Evolutionary conservation across 2,888 invertebrate genomes (phyloP), one percentile per base, ranked within the genome.

Genomic region (Meganola albula): DNA sequence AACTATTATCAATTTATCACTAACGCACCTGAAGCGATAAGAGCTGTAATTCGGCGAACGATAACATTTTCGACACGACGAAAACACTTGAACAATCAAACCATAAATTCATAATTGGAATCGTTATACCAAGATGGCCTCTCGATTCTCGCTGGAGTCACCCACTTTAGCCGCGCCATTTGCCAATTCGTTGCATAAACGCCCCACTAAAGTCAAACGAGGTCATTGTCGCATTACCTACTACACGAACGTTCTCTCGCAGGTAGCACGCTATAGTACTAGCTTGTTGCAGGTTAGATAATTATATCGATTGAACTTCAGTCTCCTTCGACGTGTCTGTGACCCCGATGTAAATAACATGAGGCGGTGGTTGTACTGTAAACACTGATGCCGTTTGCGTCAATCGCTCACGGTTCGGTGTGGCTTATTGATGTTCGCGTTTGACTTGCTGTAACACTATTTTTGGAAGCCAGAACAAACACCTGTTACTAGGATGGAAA

Each of bases 291-390:
- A 66, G 64, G 67, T 80, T 77, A 78, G 76, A 74, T 79, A 74
- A 76, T 74, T 70, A 76, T 69, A 76, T 74, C 71, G 74, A 74
- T 74, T 73, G 75, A 74, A 74, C 72, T 69, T 66, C 63, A 66
- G 69, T 77, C 77, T 77, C 77, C 80, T 79, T 80, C 79, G 60
- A 55, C 65, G 79, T 83, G 84, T 84, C 84, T 85, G 79, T 84
- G 83, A 85, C 84, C 84, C 82, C 84, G 77, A 82, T 83, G 85
- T 82, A 79, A 84, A 84, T 83, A 84, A 82, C 84, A 83, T 77
- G 73, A 71, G 77, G 74, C 74, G 72, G 74, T 74, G 72, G 58
- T 69, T 72, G 68, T 74, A 71, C 72, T 74, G 79, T 83, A 84
- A 83, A 84, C 84, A 83, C 74, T 68, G 74, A 73, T 68, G 75